A percentile compares a stretch with the other conserved stretches of the same genome.
Evolutionary conservation across 2,888 invertebrate genomes (phyloP).

Genomic region (Philopedon plagiatum): DNA sequence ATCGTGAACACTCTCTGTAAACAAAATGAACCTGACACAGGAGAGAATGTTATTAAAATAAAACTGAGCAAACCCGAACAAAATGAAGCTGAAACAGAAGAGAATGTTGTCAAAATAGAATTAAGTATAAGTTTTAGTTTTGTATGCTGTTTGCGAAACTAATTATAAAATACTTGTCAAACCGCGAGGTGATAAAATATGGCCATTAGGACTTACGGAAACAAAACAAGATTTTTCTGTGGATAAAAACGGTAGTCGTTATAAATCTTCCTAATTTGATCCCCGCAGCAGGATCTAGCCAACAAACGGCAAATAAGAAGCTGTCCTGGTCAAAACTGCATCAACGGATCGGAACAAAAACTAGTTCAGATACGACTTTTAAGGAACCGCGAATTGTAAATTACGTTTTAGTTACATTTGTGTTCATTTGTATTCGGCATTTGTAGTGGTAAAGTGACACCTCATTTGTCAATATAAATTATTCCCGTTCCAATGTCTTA

Average conservation of each 20-base stretch:
- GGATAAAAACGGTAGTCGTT: conserved; percentile 24
- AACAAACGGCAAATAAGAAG: conserved; percentile 22
- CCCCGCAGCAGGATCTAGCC: conserved; percentile 8
- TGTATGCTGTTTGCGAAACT: conserved; percentile 5
- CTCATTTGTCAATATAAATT: conserved; percentile 69
- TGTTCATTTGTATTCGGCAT: conserved; percentile 67
- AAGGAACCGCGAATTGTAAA: conserved; percentile 65
- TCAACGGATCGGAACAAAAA: conserved; percentile 57
- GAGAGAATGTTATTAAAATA: no score
- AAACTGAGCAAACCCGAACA: no score
- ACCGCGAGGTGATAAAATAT: conserved; percentile 27
- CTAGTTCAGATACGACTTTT: conserved; percentile 59
- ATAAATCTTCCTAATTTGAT: conserved; percentile 25
- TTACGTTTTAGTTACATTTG: conserved; percentile 58
- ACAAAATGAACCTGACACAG: no score
- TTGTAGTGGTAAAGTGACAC: conserved; percentile 67
- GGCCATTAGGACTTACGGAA: neutral
- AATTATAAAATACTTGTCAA: conserved; percentile 36
- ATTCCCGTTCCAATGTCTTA: conserved; percentile 65
- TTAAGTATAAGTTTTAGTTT: no score
- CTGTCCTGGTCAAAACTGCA: conserved; percentile 19
- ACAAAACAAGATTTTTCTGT: conserved; percentile 4
- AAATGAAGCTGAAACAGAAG: no score
- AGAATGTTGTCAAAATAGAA: no score
- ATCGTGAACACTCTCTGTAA: no score